Evolutionary conservation across 2,113 vertebrate species (phyloP).

Genomic region (Columba janthina): DNA sequence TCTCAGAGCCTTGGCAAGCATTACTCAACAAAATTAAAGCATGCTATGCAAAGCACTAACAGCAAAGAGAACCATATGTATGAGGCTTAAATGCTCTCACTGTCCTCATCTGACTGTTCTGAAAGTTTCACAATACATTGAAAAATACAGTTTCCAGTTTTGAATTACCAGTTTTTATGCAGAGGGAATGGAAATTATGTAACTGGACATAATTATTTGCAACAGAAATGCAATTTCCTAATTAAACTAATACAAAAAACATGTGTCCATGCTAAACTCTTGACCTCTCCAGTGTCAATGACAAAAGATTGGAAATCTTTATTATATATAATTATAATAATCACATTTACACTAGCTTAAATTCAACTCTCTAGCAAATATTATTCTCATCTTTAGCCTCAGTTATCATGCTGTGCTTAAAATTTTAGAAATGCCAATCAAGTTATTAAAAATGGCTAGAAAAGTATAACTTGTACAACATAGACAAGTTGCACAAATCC

Average conservation of each 20-base stretch:
- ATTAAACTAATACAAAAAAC: slow-evolving; percentile 56
- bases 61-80: slow-evolving; percentile 64
- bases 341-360: neutral
- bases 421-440: neutral
- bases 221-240: slow-evolving; percentile 70
- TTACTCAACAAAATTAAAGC: slow-evolving; percentile 46
- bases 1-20: slow-evolving; percentile 47
- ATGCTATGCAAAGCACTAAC: slow-evolving; percentile 35
- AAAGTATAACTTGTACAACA: neutral
- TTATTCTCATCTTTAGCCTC: neutral
- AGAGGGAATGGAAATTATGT: slow-evolving; percentile 60
- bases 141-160: slow-evolving; percentile 59
- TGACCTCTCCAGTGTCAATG: neutral
- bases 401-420: neutral
- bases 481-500: neutral
- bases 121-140: slow-evolving; percentile 65
- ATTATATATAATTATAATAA: neutral
- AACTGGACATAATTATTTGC: slow-evolving; percentile 58
- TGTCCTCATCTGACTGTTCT: slow-evolving; percentile 69
- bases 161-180: slow-evolving; percentile 43
- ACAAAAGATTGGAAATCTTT: neutral
- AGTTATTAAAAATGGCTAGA: neutral
- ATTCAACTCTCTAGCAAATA: neutral
- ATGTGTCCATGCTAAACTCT: neutral
- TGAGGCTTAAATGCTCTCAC: slow-evolving; percentile 44